Evolutionary conservation across 1,140 invertebrate genomes (phyloP), one percentile per base, ranked within the genome.

Genomic region (Drosophila arizonae): DNA sequence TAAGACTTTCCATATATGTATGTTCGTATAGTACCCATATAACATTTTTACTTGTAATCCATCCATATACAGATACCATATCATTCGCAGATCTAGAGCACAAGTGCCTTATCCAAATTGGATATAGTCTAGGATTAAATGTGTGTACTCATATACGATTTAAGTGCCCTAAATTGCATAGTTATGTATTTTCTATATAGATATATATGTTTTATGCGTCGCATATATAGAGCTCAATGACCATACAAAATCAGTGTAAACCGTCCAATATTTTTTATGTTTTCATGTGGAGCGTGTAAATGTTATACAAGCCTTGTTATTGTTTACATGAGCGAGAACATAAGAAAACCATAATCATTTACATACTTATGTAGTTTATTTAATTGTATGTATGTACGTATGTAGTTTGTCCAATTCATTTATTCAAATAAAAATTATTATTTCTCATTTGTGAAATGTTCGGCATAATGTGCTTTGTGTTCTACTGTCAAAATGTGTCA

Each of bases 181-280:
- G 48, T 10, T 30, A 46, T 60, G 48, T 50, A 33, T 24, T 39
- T n/a, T 52, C 10, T 52, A 45, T 45, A 45, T 45, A 45, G 56
- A 71, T 68, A 57, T 66, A 52, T 82, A 82, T 82, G 80, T 76
- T 66, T 63, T 76, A 78, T 76, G 74, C 76, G 79, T 82, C 79
- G 60, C 79, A 82, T 82, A 82, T 82, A 79, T 79, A 80, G 79
- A 57, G 79, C 68, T 15, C 30, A 81, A 75, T 30, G 82, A 86
- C 82, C 82, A 86, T 86, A 86, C 65, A 24, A 56, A 69, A 86
- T 85, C 86, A 90, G 86, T 90, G 86, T 86, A 68, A 89, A 80
- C 86, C 86, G 86, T 90, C 86, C 86, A 90, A 90, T 90, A 79
- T 77, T 69, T 81, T 89, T 77, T 87, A 76, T 86, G 82, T 88